Percentiles rank a stretch among this genome's conserved stretches.
These are phyloP conservation scores for Sitobion miscanthi DNA, from an alignment of 1,140 invertebrate genomes.

Conservation along the genomic window DNA sequence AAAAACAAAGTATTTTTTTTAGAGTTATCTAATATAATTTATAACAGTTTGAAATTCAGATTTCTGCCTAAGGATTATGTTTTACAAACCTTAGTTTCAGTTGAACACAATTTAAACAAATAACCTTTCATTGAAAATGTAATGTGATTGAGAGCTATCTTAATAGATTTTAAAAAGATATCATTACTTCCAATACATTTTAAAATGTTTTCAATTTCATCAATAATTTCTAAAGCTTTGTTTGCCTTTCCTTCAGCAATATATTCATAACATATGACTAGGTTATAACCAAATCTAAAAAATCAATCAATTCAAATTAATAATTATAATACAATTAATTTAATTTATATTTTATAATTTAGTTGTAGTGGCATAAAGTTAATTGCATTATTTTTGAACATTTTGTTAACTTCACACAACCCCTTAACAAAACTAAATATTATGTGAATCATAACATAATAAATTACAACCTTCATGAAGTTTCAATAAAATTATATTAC, in stretches of 20 bases:
- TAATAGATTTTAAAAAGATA: constrained; percentile 27
- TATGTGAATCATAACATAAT: neutral
- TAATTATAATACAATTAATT: neutral
- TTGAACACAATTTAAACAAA: neutral
- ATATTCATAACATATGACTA: constrained; percentile 47
- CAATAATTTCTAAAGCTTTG: neutral
- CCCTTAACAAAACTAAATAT: neutral
- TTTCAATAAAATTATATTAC: no score
- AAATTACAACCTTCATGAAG: neutral
- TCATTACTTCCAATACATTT: neutral
- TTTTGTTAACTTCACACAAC: no score
- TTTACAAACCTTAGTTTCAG: neutral
- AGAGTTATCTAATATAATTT: neutral
- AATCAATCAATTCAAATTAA: neutral
- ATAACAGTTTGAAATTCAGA: neutral
- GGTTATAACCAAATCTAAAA: constrained; percentile 32
- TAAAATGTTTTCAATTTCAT: constrained; percentile 20
- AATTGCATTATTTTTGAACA: neutral
- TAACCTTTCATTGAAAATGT: constrained; percentile 29
- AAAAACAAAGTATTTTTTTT: neutral
- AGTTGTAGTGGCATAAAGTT: neutral
- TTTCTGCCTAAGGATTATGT: neutral
- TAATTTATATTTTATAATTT: neutral
- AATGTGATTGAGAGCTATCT: constrained; percentile 15
- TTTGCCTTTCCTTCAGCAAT: neutral